These are phyloP conservation scores for Bruchidius siliquastri DNA, from an alignment of 2,888 invertebrate genomes.

Conservation along the genomic window DNA sequence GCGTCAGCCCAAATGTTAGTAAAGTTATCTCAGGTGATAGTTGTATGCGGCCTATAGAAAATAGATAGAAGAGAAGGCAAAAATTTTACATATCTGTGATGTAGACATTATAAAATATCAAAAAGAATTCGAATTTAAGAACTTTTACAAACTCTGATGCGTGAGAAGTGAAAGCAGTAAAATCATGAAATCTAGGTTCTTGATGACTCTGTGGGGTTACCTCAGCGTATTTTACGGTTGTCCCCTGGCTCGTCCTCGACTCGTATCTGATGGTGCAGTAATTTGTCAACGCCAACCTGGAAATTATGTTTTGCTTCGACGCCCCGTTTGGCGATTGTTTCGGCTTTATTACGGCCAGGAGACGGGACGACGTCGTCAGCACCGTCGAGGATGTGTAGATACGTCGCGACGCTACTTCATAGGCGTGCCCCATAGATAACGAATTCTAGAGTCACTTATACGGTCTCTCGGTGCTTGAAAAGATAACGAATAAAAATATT, in stretches of 20 bases:
- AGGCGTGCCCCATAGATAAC: neutral
- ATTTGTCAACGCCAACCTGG: constrained; percentile 45
- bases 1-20: too few relatives aligned
- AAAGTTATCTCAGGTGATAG: too few relatives aligned
- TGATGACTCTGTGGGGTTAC: constrained; percentile 9
- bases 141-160: too few relatives aligned
- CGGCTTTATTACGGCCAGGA: neutral
- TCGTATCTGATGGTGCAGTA: constrained; percentile 40
- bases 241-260: constrained; percentile 4
- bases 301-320: constrained; percentile 35
- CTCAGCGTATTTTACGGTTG: constrained; percentile 26
- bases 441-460: too few relatives aligned
- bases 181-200: neutral
- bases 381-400: neutral
- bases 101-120: too few relatives aligned
- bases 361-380: neutral
- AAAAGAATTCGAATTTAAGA: too few relatives aligned
- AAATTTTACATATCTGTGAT: too few relatives aligned
- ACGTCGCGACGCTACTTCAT: neutral
- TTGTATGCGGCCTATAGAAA: too few relatives aligned
- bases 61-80: too few relatives aligned
- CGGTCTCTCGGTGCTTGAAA: too few relatives aligned
- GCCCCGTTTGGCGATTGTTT: constrained; percentile 2
- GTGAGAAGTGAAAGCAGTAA: neutral
- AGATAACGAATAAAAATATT: too few relatives aligned